phyloP scores from a whole-genome alignment of 2,888 invertebrate genomes.

The Lasiommata megera region DNA sequence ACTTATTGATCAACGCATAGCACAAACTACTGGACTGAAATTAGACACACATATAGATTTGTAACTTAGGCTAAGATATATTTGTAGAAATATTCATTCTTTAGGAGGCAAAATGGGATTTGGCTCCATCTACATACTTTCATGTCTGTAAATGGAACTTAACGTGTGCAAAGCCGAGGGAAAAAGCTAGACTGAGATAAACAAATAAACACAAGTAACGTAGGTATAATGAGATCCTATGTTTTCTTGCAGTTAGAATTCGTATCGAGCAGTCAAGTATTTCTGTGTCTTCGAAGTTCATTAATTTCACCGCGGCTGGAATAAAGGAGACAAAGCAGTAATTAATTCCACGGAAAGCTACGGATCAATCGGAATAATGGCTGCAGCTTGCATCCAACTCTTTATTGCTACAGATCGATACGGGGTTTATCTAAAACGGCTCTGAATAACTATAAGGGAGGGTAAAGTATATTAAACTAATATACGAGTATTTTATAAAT shows the following conservation, averaged over 20 bases:
- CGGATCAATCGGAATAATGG: constrained; percentile 67
- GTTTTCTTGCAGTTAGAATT: constrained; percentile 1
- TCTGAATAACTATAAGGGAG: neutral
- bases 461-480: neutral
- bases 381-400: constrained; percentile 49
- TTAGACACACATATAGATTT: too few species aligned
- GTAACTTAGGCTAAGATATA: too few species aligned
- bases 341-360: constrained; percentile 68
- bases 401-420: constrained; percentile 32
- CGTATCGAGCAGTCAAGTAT: constrained; percentile 36
- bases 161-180: too few species aligned
- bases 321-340: constrained; percentile 52
- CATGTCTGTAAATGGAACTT: too few species aligned
- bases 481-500: neutral
- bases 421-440: constrained; percentile 6
- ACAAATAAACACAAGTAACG: neutral
- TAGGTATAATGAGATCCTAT: neutral
- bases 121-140: too few species aligned
- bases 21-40: too few species aligned
- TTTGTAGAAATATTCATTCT: too few species aligned
- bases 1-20: too few species aligned
- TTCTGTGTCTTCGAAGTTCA: constrained; percentile 42
- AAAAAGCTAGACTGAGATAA: too few species aligned
- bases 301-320: constrained; percentile 49
- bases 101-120: too few species aligned